A percentile compares a stretch with the other conserved stretches of the same genome.
These are phyloP conservation scores for Callosobruchus maculatus DNA, from an alignment of 2,888 invertebrate species.

Conservation along the genomic window DNA sequence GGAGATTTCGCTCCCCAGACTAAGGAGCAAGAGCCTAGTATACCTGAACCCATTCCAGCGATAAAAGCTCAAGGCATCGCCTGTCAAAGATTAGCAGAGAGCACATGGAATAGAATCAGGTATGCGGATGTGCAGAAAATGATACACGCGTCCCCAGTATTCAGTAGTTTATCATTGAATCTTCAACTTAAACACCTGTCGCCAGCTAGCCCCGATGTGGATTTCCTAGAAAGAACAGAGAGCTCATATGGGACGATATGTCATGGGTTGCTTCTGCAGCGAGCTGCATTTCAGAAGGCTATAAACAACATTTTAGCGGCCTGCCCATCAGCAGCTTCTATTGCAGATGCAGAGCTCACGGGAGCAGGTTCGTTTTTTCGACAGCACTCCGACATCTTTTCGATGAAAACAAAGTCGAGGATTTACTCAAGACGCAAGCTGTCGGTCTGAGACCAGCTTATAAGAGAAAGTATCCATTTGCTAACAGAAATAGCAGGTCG, in stretches of 20 bases:
- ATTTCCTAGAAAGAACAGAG: background rate
- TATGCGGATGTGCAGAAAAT: background rate
- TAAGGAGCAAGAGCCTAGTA: background rate
- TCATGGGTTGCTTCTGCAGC: constrained; percentile 5
- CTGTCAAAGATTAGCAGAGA: background rate
- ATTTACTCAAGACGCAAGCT: background rate
- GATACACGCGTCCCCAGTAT: background rate
- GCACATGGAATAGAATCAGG: background rate
- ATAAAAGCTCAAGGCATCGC: background rate
- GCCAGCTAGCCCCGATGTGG: background rate
- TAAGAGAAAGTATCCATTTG: background rate
- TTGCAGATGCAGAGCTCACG: background rate
- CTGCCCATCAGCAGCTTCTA: background rate
- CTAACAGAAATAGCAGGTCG: background rate
- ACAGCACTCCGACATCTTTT: background rate
- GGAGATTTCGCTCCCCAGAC: background rate
- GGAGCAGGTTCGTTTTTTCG: background rate
- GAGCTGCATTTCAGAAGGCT: background rate
- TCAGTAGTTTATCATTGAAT: background rate
- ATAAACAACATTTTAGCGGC: background rate
- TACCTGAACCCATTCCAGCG: background rate
- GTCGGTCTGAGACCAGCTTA: background rate
- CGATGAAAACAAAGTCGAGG: background rate
- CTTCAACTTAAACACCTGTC: background rate
- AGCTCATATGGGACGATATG: constrained; percentile 4